Evolutionary conservation across 1,140 invertebrate species (phyloP).

Genomic region (Homarus americanus): DNA sequence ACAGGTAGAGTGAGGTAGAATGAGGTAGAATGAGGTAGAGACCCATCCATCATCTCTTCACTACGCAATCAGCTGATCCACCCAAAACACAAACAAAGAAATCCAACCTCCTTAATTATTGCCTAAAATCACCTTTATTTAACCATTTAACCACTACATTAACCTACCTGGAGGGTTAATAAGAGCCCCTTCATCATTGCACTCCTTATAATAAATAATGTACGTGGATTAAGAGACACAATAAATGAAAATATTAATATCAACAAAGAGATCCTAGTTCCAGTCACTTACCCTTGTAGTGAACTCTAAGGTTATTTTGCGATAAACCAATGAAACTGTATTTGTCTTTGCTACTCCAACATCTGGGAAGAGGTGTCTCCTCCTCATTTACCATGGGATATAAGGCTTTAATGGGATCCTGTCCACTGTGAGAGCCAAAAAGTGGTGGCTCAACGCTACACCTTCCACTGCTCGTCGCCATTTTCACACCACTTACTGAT

Average conservation of each 20-base stretch:
- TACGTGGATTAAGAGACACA: background rate
- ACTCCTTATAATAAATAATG: too few relatives aligned
- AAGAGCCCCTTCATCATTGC: too few relatives aligned
- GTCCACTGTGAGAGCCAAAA: slow-evolving; percentile 41
- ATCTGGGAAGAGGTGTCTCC: slow-evolving; percentile 94
- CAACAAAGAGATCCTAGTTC: slow-evolving; percentile 51
- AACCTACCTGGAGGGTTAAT: too few relatives aligned
- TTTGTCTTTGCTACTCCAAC: slow-evolving; percentile 99
- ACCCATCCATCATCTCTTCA: background rate
- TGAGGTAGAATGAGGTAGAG: background rate
- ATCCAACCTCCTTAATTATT: background rate
- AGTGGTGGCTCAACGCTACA: slow-evolving; percentile 51
- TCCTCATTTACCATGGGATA: slow-evolving; percentile 98
- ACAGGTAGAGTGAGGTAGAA: too few relatives aligned
- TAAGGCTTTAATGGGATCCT: slow-evolving; percentile 89
- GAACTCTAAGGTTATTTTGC: slow-evolving; percentile 98
- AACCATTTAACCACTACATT: too few relatives aligned
- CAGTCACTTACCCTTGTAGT: slow-evolving; percentile 95
- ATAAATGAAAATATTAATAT: slow-evolving; percentile 19
- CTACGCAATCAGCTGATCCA: slow-evolving; percentile 12
- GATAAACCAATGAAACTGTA: slow-evolving; percentile 97
- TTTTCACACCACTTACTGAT: slow-evolving; percentile 39
- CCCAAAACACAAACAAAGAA: slow-evolving; percentile 9
- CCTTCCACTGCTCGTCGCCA: slow-evolving; percentile 66
- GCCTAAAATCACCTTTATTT: background rate